These are phyloP conservation scores for Sinotaia quadrata DNA, from an alignment of 2,888 invertebrate species.

Conservation along the genomic window DNA sequence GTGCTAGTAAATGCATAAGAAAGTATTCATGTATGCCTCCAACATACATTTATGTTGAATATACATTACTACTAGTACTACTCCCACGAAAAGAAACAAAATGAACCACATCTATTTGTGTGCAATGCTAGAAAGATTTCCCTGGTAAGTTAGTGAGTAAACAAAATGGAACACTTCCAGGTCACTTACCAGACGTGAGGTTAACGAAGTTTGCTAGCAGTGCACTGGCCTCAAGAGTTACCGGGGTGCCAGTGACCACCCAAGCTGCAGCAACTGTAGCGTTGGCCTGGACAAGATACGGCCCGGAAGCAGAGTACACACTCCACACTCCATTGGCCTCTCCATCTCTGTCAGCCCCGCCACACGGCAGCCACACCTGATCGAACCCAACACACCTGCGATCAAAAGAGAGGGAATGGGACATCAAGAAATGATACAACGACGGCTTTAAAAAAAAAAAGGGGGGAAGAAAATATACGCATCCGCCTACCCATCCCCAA, in stretches of 20 bases:
- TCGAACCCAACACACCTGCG: constrained; percentile 20
- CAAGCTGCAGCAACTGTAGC: background rate
- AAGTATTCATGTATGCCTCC: too few relatives aligned
- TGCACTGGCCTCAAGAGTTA: constrained; percentile 2
- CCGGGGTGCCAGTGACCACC: constrained; percentile 9
- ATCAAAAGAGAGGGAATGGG: background rate
- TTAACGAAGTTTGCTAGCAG: background rate
- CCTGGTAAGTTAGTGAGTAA: too few relatives aligned
- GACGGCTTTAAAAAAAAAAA: background rate
- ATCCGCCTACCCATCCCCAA: background rate
- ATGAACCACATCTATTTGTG: too few relatives aligned
- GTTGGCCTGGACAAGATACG: constrained; percentile 15
- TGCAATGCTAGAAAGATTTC: too few relatives aligned
- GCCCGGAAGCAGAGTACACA: constrained; percentile 21
- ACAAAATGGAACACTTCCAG: too few relatives aligned
- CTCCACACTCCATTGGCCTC: constrained; percentile 14
- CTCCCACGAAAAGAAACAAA: too few relatives aligned
- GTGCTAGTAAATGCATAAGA: too few relatives aligned
- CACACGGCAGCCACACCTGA: constrained; percentile 20
- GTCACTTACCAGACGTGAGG: background rate
- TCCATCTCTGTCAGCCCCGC: background rate
- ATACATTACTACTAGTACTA: too few relatives aligned
- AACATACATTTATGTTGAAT: too few relatives aligned
- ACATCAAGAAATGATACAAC: background rate
- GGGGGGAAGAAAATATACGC: background rate